Base-by-base conservation (phyloP, 2,797 vertebrate genomes). In the Margarornis squamiger region DNA sequence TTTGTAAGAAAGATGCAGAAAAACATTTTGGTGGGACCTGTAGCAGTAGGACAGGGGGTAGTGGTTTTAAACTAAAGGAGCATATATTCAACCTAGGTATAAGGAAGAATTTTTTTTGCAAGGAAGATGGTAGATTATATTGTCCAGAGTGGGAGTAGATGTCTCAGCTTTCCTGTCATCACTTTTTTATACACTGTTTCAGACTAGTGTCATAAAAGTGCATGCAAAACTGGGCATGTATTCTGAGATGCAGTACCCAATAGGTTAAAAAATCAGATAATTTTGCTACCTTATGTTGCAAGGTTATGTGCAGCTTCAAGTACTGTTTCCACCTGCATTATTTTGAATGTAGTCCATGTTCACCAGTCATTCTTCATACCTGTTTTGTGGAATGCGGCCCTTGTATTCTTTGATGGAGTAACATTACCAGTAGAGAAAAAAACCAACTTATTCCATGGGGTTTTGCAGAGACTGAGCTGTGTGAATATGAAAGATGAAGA, bases 401-500 rank as follows among this genome's bases (percentile, higher is more conserved):
- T 86, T 27, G 1, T 63, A 66, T 68, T 90, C 34, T 77, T 74
- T 54, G 13, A 34, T 17, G 29, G 18, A 91, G 16, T 16, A 78
- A 41, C 46, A 51, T 62, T 41, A 66, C 5, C 18, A 57, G 14
- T 19, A 32, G 30, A 82, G 88, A 81, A 88, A 83, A 72, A 27
- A 66, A 67, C 11, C 11, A 49, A 9, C 19, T 88, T 78, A 86
- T 96, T 87, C 5, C 22, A 2, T 85, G 65, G 70, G 84, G 18
- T 41, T 93, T 84, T 87, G 12, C 8, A 77, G 72, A 97, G 74
- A 77, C 34, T 86, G 70, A 96, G 83, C 94, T 51, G 72, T 70
- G 34, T 94, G 92, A 96, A 58, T 71, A 86, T 30, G 59, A 92
- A 91, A 87, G 90, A 95, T 59, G 76, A 95, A 92, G 75, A 95